Conservation (phyloP, 2,113 vertebrate genomes). For the Callionymus lyra region DNA sequence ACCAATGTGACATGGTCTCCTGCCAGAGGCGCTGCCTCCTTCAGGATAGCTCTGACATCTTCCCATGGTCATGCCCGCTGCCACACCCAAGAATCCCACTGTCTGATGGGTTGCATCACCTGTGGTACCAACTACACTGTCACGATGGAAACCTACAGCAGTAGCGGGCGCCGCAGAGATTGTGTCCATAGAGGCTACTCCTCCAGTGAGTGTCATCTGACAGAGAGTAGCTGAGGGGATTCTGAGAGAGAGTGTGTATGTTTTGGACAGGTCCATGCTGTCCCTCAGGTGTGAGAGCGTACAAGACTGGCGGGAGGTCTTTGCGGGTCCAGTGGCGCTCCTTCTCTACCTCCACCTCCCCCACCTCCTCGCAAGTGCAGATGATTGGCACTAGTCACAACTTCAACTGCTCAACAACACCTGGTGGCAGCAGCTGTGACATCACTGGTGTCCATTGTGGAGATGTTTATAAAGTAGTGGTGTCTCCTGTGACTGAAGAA, state of each 20-base stretch:
- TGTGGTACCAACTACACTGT: conserved; percentile 82
- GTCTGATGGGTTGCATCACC: conserved; percentile 85
- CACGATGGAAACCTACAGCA: conserved; percentile 73
- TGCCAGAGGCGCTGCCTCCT: conserved; percentile 69
- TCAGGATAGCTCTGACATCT: conserved; percentile 71
- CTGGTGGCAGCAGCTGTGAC: conserved; percentile 71
- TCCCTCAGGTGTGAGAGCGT: conserved; percentile 78
- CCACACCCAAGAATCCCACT: conserved; percentile 75
- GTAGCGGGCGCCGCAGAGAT: conserved; percentile 62
- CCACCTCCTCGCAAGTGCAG: conserved; percentile 59
- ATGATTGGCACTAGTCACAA: conserved; percentile 64
- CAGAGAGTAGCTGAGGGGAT: too few relatives aligned
- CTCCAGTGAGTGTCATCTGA: conserved; percentile 71
- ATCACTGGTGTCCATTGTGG: conserved; percentile 73
- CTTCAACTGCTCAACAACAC: conserved; percentile 69
- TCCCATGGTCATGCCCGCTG: conserved; percentile 73
- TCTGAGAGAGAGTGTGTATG: background rate
- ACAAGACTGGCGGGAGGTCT: conserved; percentile 61
- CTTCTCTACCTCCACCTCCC: conserved; percentile 41
- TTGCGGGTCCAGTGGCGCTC: conserved; percentile 77
- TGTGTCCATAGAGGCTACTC: conserved; percentile 77
- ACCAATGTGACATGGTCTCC: conserved; percentile 80
- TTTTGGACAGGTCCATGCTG: conserved; percentile 76
- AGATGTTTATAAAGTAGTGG: conserved; percentile 72
- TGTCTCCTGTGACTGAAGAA: conserved; percentile 68